Evolutionary conservation across 2,797 vertebrate genomes (phyloP).

Genomic region (Gallinago nigripennis): DNA sequence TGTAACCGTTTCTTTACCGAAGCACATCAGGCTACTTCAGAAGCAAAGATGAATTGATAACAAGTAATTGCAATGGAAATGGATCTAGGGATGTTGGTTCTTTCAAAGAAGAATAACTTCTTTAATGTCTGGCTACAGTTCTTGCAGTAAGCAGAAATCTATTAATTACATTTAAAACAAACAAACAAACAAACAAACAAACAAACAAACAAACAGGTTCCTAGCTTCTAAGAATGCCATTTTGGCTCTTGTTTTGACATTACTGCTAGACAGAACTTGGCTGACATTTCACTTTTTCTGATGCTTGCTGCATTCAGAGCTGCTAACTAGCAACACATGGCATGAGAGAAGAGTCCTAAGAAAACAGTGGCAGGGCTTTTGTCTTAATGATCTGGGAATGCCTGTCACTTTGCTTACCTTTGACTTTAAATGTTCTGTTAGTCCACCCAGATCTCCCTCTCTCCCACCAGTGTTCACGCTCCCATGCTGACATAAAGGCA

Average conservation of each 20-base stretch:
- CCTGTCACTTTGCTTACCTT: neutral
- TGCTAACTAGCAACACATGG: constrained; percentile 65
- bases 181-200: neutral
- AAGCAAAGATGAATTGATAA: neutral
- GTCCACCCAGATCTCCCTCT: neutral
- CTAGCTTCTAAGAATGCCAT: neutral
- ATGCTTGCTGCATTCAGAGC: constrained; percentile 46
- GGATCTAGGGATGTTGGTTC: neutral
- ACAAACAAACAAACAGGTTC: neutral
- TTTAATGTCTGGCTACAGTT: neutral
- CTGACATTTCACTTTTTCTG: constrained; percentile 49
- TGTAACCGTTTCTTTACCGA: neutral
- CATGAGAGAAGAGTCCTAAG: constrained; percentile 10
- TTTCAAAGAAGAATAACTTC: neutral
- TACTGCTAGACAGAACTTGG: constrained; percentile 18
- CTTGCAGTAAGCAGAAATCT: neutral
- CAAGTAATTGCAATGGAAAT: neutral
- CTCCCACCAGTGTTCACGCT: neutral
- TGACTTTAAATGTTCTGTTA: neutral
- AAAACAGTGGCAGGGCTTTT: constrained; percentile 38
- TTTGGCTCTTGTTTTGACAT: constrained; percentile 24
- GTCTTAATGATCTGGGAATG: constrained; percentile 41
- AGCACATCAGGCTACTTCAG: neutral
- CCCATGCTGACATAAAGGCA: neutral
- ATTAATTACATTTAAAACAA: neutral